Conservation (phyloP, 2,113 vertebrate species). For the Chionodraco myersi region DNA sequence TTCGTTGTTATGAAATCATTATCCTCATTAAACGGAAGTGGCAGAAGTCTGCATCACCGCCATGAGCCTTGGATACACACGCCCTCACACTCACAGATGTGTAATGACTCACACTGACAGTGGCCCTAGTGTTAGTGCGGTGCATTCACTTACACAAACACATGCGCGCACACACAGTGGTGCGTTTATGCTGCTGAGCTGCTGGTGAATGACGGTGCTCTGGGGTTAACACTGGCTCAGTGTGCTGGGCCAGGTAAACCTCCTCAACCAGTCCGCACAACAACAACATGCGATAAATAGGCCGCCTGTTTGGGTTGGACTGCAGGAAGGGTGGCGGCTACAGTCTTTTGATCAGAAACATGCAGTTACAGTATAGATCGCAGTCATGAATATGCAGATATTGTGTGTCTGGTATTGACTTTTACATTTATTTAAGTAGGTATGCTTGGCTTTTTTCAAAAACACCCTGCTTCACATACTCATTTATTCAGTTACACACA, state of each 20-base stretch:
- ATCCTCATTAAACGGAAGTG: constrained; percentile 41
- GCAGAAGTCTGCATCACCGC: constrained; percentile 20
- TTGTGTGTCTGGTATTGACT: constrained; percentile 12
- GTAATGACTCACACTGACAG: constrained; percentile 45
- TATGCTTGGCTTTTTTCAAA: not conserved
- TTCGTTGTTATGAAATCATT: constrained; percentile 46
- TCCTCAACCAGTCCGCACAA: constrained; percentile 38
- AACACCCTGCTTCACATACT: constrained; percentile 28
- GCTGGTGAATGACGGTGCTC: constrained; percentile 51
- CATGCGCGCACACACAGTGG: constrained; percentile 58
- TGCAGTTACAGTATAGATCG: constrained; percentile 2
- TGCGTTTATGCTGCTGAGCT: constrained; percentile 55
- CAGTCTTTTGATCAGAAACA: constrained; percentile 50
- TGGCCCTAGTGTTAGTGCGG: constrained; percentile 59
- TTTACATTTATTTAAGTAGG: constrained; percentile 25
- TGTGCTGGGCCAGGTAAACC: constrained; percentile 75
- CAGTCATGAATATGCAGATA: constrained; percentile 63
- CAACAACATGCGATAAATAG: constrained; percentile 72
- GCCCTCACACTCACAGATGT: constrained; percentile 1
- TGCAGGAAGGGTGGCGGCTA: constrained; percentile 51
- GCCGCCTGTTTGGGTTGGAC: constrained; percentile 53
- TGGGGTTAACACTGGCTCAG: constrained; percentile 69
- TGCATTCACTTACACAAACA: constrained; percentile 43
- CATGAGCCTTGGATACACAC: constrained; percentile 2
- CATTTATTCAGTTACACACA: constrained; percentile 18